These are phyloP conservation scores for Danaus chrysippus DNA, from an alignment of 2,888 invertebrate genomes.

Conservation along the genomic window DNA sequence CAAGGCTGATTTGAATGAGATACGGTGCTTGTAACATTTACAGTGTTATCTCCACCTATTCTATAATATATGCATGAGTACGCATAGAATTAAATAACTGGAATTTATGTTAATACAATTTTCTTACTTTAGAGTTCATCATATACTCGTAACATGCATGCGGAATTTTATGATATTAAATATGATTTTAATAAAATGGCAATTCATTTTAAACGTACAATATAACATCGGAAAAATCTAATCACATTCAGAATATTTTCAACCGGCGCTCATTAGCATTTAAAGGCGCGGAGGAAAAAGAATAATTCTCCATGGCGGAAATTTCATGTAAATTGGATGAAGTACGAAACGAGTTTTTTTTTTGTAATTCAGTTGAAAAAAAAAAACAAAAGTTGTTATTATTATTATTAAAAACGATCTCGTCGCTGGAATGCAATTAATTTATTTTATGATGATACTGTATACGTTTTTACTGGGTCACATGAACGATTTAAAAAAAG, in stretches of 20 bases:
- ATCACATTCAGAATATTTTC: constrained; percentile 62
- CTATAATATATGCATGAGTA: no score
- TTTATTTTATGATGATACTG: no score
- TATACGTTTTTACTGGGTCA: no score
- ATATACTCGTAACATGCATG: no score
- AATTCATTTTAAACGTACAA: constrained; percentile 43
- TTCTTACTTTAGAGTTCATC: no score
- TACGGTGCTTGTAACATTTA: constrained; percentile 33
- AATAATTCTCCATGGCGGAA: constrained; percentile 62
- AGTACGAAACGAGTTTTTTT: constrained; percentile 56
- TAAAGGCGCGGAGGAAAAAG: constrained; percentile 57
- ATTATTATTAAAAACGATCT: constrained; percentile 9
- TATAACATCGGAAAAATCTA: constrained; percentile 54
- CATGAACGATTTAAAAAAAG: no score
- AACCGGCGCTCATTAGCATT: constrained; percentile 69
- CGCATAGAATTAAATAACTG: no score
- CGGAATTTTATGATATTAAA: not conserved
- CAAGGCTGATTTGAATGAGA: constrained; percentile 32
- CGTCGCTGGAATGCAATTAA: no score
- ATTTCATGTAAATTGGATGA: constrained; percentile 71
- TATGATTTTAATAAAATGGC: not conserved
- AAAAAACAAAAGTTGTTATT: constrained; percentile 12
- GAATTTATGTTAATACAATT: no score
- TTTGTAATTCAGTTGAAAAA: constrained; percentile 45
- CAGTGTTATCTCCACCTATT: constrained; percentile 28